These are phyloP conservation scores for Notolepis coatsorum DNA, from an alignment of 2,797 vertebrate species.

Conservation along the genomic window DNA sequence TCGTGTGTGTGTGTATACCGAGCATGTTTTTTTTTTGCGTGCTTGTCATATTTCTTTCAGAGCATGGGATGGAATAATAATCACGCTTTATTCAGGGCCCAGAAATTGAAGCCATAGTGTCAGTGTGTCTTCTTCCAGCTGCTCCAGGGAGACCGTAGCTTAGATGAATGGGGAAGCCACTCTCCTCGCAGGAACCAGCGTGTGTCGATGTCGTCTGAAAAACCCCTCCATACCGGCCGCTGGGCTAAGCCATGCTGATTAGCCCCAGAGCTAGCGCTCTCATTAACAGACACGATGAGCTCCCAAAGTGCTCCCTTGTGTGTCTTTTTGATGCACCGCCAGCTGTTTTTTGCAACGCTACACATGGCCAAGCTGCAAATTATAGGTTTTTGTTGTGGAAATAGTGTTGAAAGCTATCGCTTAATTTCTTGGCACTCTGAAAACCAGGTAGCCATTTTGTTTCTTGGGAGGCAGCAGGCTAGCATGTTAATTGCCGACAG, in stretches of 20 bases:
- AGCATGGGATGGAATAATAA: not conserved
- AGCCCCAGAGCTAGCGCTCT: slow-evolving; percentile 20
- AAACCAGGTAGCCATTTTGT: slow-evolving; percentile 32
- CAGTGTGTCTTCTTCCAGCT: not conserved
- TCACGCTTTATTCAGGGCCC: not conserved
- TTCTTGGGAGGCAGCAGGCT: slow-evolving; percentile 17
- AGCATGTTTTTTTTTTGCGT: no score
- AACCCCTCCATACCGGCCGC: not conserved
- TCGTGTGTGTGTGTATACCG: no score
- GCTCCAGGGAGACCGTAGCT: not conserved
- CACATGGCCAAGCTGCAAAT: slow-evolving; percentile 2
- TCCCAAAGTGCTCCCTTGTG: slow-evolving; percentile 9
- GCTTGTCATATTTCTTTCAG: no score
- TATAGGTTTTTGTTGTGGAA: slow-evolving; percentile 7
- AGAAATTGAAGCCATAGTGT: not conserved
- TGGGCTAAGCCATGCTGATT: slow-evolving; percentile 17
- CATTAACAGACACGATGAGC: slow-evolving; percentile 35
- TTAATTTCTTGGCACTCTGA: slow-evolving; percentile 8
- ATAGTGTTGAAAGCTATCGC: slow-evolving; percentile 1
- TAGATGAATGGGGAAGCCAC: not conserved
- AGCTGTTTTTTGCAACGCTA: slow-evolving; percentile 5
- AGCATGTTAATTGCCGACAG: slow-evolving; percentile 19
- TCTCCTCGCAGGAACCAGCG: not conserved
- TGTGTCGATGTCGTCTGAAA: not conserved
- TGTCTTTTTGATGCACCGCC: slow-evolving; percentile 4